Percentiles rank a stretch among this genome's conserved stretches.
These are phyloP conservation scores for Pterocles orientalis DNA, from an alignment of 2,113 vertebrate species.

Conservation along the genomic window DNA sequence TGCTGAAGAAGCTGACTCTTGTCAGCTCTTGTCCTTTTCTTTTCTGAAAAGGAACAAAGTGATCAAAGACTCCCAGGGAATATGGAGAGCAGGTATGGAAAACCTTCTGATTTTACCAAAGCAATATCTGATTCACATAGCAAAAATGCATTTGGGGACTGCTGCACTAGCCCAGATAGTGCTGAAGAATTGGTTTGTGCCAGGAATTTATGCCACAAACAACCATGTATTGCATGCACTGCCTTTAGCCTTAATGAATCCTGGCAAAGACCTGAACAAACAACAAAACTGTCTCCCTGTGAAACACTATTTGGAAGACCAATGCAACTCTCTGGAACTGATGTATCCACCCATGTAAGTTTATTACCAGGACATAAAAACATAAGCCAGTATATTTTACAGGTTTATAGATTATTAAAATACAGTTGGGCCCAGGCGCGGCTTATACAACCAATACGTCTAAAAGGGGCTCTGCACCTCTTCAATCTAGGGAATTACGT, in stretches of 20 bases:
- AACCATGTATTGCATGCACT: not conserved
- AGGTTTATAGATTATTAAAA: not conserved
- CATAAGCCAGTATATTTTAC: not conserved
- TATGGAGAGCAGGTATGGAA: not conserved
- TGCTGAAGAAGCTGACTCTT: not conserved
- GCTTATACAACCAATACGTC: not conserved
- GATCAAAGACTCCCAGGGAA: not conserved
- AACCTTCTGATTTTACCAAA: not conserved
- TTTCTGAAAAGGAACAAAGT: not conserved
- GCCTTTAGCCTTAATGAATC: not conserved
- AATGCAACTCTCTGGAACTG: not conserved
- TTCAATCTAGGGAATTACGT: not conserved
- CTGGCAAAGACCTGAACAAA: not conserved
- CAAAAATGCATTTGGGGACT: not conserved
- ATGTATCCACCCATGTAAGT: not conserved
- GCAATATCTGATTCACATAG: not conserved
- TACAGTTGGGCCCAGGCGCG: not conserved
- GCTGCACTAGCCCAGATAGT: not conserved
- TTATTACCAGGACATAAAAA: not conserved
- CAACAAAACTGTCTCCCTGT: not conserved
- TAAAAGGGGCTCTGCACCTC: not conserved
- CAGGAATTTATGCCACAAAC: not conserved
- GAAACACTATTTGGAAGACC: not conserved
- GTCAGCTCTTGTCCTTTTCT: too few species aligned
- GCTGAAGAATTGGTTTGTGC: not conserved